Base-by-base conservation (phyloP, 2,888 invertebrate species). In the Saturnia japonica region DNA sequence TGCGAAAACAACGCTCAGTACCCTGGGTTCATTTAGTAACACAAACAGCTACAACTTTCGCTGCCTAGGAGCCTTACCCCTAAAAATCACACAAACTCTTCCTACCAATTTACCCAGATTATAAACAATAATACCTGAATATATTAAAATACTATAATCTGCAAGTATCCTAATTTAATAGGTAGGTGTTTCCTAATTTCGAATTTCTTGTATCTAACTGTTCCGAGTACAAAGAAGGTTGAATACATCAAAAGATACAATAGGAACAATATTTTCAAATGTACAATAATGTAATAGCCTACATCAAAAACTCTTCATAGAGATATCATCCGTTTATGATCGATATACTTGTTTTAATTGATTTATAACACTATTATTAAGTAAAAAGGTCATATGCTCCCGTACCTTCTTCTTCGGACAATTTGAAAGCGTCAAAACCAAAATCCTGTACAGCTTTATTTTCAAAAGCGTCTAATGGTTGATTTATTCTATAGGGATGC, bases 361-460 rank as follows among this genome's bases (percentile, higher is more conserved):
- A 51, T 51, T 51, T 51, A 51, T n/a, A 51, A 51, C 2, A 51
- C 51, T n/a, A 34, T 34, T 6, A 7, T n/a, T 51, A 51, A 51
- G 7, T 51, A 51, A n/a, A 51, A 51, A 51, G 6, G 16, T 0
- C 34, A 34, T 34, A 34, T 34, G 34, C 4, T 45, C 43, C 78
- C 88, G 86, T 77, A 93, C 94, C 94, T 84, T 94, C 94, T 79
- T 94, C 94, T 74, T 93, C 92, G 0, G 94, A 93, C 22, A 93
- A 75, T 76, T 92, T 93, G 73, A 94, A 91, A 0, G 90, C 91
- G 69, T 93, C 93, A 12, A 91, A 91, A 0, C 94, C 94, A 74
- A 92, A 93, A 74, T 94, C 94, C 72, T 90, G 91, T 54, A 77
- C 79, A 0, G 81, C 80, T 78, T 87, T 89, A 67, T 85, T 88